Evolutionary conservation across 2,113 vertebrate species (phyloP), one percentile per base, ranked within the genome.

Genomic region (Patagioenas fasciata): DNA sequence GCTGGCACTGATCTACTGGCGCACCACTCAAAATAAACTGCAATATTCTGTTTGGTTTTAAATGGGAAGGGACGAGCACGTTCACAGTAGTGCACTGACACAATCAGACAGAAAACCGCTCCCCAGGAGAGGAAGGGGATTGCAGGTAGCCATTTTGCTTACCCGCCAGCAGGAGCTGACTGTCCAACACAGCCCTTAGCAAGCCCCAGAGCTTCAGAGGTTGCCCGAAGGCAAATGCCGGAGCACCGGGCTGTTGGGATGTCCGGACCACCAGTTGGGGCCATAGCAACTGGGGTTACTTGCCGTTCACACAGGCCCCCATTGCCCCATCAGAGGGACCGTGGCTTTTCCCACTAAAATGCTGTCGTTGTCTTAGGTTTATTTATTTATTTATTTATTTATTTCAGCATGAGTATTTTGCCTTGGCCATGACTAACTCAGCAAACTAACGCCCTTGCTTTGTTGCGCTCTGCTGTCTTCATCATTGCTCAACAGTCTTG

Each of bases 381-480:
- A 13, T 13, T 40, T 40, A 9, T 40, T 56, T 47, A n/a, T 62
- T 42, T n/a, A 4, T 40, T 54, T 8, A 9, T 18, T 56, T 74
- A 13, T 31, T 17, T 1, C 12, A n/a, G 15, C 19, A 13, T 47
- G 44, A 47, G 44, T 10, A 34, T 28, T 94, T 72, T 64, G 26
- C 8, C 20, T 81, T 40, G 40, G 44, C n/a, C 48, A 10, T 36
- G 71, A 64, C 20, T 38, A 19, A 53, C 34, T 48, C 32, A 80
- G 3, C 1, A 4, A 10, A 1, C 15, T 67, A 12, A 60, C 0
- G 0, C 0, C 0, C 26, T 53, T 15, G 3, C 15, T 66, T 72
- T 0, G 0, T 48, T 53, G 8, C 1, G 10, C 20, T 42, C 40
- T 29, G 8, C 34, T 69, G 4, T 21, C 36, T 36, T 54, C 10